These are phyloP conservation scores for Deilephila porcellus DNA, from an alignment of 2,888 invertebrate genomes.

Conservation along the genomic window DNA sequence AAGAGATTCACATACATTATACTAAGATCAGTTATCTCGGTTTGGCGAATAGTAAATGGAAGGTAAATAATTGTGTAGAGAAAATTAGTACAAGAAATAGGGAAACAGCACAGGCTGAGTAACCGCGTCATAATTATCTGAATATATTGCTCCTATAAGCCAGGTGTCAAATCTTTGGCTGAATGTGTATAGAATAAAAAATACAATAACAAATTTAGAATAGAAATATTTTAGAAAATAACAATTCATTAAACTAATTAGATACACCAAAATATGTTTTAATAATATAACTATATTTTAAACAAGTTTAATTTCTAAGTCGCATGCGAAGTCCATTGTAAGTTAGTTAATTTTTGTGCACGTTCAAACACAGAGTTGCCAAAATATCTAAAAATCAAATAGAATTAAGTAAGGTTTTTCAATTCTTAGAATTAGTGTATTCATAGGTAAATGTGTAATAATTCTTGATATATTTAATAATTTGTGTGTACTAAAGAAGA, in stretches of 20 bases:
- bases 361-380: no score
- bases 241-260: conserved; percentile 12
- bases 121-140: neutral
- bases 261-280: neutral
- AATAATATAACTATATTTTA: neutral
- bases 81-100: neutral
- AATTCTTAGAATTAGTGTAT: no score
- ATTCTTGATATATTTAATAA: no score
- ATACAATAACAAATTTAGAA: neutral
- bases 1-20: conserved; percentile 8
- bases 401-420: no score
- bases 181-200: conserved; percentile 6
- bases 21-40: no score
- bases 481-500: no score
- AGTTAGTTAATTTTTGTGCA: no score
- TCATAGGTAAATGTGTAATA: no score
- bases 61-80: neutral
- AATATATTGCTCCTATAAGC: neutral
- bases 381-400: no score
- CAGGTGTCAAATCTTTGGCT: neutral
- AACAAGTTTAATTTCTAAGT: neutral
- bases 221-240: neutral
- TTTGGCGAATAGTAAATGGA: neutral
- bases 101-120: no score
- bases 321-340: neutral